phyloP scores from a whole-genome alignment of 2,888 invertebrate genomes.

The Panzeria rudis region DNA sequence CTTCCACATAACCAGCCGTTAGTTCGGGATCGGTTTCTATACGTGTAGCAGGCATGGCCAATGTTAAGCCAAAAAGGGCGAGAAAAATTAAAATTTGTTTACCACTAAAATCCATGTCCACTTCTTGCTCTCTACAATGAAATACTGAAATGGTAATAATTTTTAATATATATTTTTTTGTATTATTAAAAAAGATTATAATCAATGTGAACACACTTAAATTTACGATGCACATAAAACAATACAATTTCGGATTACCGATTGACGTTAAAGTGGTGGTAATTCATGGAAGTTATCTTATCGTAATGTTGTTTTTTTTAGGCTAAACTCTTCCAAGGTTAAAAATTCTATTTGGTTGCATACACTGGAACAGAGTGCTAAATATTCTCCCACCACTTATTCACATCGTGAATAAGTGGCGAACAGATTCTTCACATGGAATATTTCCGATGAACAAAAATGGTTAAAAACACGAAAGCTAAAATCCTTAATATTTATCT shows the following conservation, averaged over 20 bases:
- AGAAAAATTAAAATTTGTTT: background rate
- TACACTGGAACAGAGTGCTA: background rate
- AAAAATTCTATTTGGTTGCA: background rate
- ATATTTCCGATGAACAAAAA: no score
- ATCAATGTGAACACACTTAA: conserved; percentile 5
- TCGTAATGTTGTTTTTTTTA: background rate
- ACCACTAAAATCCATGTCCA: conserved; percentile 47
- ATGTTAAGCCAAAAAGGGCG: conserved; percentile 24
- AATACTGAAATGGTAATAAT: conserved; percentile 11
- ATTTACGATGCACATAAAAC: conserved; percentile 14
- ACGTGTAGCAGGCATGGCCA: conserved; percentile 30
- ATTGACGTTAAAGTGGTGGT: background rate
- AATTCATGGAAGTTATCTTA: conserved; percentile 44
- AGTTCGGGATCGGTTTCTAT: conserved; percentile 88
- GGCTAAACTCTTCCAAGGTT: background rate
- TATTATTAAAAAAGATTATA: background rate
- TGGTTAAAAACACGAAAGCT: no score
- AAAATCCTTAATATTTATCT: no score
- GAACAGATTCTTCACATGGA: no score
- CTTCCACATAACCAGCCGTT: conserved; percentile 89
- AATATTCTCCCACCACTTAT: background rate
- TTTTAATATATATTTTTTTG: background rate
- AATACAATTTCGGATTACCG: background rate
- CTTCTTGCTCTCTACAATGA: background rate
- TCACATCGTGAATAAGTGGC: no score